Percentiles rank a stretch among this genome's conserved stretches.
Evolutionary conservation across 2,113 vertebrate genomes (phyloP).

Genomic region (Microcebus jonahi): DNA sequence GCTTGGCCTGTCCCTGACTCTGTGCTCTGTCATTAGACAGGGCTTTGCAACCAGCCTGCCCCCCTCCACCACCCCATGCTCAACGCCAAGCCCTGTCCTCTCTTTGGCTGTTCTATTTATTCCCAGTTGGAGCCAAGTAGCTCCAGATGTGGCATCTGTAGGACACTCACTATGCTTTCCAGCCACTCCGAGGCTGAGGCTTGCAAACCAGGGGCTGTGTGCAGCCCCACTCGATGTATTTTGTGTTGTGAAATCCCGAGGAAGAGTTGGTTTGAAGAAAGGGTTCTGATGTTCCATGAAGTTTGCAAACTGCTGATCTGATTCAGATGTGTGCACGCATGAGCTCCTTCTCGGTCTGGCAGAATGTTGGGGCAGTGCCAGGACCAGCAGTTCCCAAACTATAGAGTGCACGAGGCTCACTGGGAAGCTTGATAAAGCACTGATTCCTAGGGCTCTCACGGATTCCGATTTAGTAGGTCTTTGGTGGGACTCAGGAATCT

Average conservation of each 20-base stretch:
- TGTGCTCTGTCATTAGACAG: neutral
- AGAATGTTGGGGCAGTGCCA: neutral
- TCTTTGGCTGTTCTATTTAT: neutral
- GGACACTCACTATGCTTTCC: accelerated
- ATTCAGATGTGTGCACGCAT: neutral
- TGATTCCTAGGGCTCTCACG: neutral
- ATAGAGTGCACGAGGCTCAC: neutral
- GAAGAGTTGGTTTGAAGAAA: neutral
- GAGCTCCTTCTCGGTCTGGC: neutral
- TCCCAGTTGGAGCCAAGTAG: neutral
- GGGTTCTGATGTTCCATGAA: neutral
- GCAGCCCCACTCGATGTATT: neutral
- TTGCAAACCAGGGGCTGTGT: neutral
- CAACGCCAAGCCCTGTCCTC: too few relatives aligned
- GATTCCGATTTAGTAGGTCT: neutral
- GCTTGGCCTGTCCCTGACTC: neutral
- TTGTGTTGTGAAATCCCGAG: neutral
- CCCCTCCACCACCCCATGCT: too few relatives aligned
- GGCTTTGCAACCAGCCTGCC: neutral
- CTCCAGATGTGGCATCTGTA: neutral
- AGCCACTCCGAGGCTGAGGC: neutral
- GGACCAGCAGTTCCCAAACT: neutral
- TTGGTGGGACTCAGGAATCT: neutral
- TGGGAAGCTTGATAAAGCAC: neutral
- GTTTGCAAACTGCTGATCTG: neutral